phyloP scores from a whole-genome alignment of 2,797 vertebrate genomes.

The Buphagus erythrorhynchus region DNA sequence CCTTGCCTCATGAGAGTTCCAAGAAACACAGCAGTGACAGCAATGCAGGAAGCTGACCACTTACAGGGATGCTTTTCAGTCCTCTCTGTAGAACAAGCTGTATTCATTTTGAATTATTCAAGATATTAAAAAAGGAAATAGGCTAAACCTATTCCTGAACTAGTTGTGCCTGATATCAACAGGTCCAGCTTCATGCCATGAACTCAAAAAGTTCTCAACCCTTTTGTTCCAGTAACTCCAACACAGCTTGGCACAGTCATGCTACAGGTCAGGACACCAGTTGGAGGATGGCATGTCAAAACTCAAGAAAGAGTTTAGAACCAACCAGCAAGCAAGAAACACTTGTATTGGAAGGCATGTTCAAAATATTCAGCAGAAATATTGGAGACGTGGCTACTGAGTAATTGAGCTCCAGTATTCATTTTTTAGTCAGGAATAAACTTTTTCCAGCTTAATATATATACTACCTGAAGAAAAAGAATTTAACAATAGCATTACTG shows the following conservation, averaged over 20 bases:
- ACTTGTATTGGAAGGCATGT: background rate
- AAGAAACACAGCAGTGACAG: background rate
- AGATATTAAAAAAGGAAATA: background rate
- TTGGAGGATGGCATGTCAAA: rapidly evolving
- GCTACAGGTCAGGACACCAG: background rate
- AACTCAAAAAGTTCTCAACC: background rate
- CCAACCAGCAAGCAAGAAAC: background rate
- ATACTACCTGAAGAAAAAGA: background rate
- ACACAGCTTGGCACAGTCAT: rapidly evolving
- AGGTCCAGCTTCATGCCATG: background rate
- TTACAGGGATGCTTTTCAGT: background rate
- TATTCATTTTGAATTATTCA: background rate
- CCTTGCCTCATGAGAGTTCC: background rate
- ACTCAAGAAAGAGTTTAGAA: background rate
- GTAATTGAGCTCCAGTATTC: background rate
- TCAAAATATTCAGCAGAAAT: background rate
- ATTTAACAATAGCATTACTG: background rate
- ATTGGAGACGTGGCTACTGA: background rate
- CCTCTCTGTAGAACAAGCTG: background rate
- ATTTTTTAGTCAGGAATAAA: background rate
- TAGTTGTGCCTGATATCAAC: background rate
- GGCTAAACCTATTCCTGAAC: background rate
- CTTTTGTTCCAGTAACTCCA: background rate
- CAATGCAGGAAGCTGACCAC: background rate
- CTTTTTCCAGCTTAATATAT: background rate